Evolutionary conservation across 37 sponge, comb jelly and placozoan species (phyloP).

Genomic region (Mnemiopsis leidyi): DNA sequence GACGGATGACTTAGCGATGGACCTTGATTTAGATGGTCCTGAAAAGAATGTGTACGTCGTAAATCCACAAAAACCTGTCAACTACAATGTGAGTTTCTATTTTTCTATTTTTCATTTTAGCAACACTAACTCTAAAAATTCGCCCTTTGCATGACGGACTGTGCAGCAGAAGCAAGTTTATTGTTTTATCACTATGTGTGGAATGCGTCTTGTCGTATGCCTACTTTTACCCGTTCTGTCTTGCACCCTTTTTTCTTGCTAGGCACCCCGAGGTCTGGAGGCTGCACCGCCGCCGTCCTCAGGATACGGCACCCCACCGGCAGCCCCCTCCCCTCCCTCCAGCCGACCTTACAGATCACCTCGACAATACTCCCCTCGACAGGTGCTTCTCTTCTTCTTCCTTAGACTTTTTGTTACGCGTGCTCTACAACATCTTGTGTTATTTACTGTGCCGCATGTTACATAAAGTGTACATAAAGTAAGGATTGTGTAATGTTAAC

Average conservation of each 20-base stretch:
- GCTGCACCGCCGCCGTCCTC: neutral
- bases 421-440: too few relatives aligned
- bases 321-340: neutral
- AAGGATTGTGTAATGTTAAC: too few relatives aligned
- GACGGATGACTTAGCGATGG: slow-evolving; percentile 43
- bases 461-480: too few relatives aligned
- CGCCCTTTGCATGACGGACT: neutral
- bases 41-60: slow-evolving; percentile 55
- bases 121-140: too few relatives aligned
- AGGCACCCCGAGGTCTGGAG: neutral
- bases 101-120: neutral
- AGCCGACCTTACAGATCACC: neutral
- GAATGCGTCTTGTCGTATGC: neutral
- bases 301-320: slow-evolving; percentile 47
- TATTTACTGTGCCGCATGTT: too few relatives aligned
- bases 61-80: slow-evolving; percentile 3
- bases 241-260: neutral
- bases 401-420: too few relatives aligned
- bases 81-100: neutral
- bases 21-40: slow-evolving; percentile 23
- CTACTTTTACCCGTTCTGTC: neutral
- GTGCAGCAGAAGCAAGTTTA: neutral
- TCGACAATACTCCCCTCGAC: neutral
- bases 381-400: neutral
- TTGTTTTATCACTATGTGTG: too few relatives aligned